These are phyloP conservation scores for Felis catus DNA, from an alignment of 2,113 vertebrate species.

Conservation along the genomic window F.catus_Fca126_mat1.0 CM031416.1:39123001-39123500, in stretches of 20 bases:
- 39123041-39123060: background rate
- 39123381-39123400: accelerated
- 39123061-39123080: background rate
- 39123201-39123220: background rate
- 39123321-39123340: background rate
- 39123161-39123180: background rate
- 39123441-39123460: background rate
- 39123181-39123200: background rate
- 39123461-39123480: background rate
- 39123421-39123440: background rate
- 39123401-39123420: background rate
- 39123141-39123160: background rate
- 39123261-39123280: background rate
- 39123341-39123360: background rate
- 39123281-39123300: background rate
- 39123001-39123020: background rate
- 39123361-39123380: background rate
- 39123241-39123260: too few species aligned
- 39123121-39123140: background rate
- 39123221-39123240: background rate
- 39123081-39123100: background rate
- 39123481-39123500: background rate
- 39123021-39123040: background rate
- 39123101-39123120: background rate
- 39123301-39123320: background rate